phyloP scores from a whole-genome alignment of 2,113 vertebrate species.

The Neogobius melanostomus region DNA sequence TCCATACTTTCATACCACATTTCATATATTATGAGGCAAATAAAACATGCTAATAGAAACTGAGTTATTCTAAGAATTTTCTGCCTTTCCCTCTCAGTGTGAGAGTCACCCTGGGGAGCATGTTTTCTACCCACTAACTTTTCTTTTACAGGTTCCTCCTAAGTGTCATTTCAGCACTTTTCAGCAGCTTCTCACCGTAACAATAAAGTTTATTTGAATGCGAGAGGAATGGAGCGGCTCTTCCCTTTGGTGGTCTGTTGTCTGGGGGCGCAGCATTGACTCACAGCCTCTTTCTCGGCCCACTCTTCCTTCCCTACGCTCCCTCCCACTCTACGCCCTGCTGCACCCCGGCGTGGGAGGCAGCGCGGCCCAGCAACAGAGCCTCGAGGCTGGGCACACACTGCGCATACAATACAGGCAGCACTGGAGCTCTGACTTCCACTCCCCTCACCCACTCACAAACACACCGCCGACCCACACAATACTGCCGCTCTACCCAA shows the following conservation, averaged over 20 bases:
- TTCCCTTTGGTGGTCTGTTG: constrained; percentile 44
- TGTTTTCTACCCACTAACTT: not conserved
- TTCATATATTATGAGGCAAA: not conserved
- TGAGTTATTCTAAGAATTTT: constrained; percentile 7
- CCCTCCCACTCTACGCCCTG: constrained; percentile 66
- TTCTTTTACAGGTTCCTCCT: constrained; percentile 2
- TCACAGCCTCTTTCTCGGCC: constrained; percentile 47
- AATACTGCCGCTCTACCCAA: constrained; percentile 39
- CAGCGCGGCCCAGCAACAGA: constrained; percentile 65
- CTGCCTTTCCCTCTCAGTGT: not conserved
- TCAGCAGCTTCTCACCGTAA: constrained; percentile 5
- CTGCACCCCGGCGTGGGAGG: constrained; percentile 69
- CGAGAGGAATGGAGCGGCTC: constrained; percentile 26
- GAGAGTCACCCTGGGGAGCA: not conserved
- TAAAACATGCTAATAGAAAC: not conserved
- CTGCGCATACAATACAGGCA: constrained; percentile 35
- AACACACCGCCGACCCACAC: constrained; percentile 54
- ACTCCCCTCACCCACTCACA: constrained; percentile 63
- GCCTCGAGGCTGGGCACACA: constrained; percentile 66
- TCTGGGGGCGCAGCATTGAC: constrained; percentile 64
- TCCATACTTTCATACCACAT: not conserved
- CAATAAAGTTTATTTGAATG: constrained; percentile 35
- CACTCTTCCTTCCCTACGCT: constrained; percentile 56
- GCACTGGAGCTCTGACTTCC: constrained; percentile 63
- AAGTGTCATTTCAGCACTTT: constrained; percentile 6